phyloP scores from a whole-genome alignment of 2,888 invertebrate species.

The Anodontia alba region DNA sequence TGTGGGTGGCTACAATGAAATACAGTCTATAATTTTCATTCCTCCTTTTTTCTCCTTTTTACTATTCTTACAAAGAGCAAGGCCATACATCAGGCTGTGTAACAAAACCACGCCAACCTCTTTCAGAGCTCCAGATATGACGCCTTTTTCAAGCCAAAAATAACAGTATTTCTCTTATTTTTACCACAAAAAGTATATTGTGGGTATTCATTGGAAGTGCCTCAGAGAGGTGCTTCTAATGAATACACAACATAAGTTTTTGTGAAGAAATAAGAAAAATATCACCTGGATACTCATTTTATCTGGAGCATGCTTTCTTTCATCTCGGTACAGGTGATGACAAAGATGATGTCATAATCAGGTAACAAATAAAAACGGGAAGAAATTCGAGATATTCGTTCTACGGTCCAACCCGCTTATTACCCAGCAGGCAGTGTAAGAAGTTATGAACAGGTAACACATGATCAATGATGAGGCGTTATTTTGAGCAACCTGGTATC shows the following conservation, averaged over 20 bases:
- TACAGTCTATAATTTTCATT: slow-evolving; percentile 13
- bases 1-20: not conserved
- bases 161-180: too few relatives aligned
- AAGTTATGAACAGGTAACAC: not conserved
- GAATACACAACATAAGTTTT: too few relatives aligned
- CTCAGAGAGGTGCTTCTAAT: too few relatives aligned
- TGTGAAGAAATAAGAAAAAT: too few relatives aligned
- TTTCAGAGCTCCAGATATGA: too few relatives aligned
- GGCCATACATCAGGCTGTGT: not conserved
- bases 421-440: slow-evolving; percentile 7
- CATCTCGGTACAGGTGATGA: slow-evolving; percentile 6
- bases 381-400: not conserved
- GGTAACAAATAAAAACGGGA: not conserved
- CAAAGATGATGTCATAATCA: slow-evolving; percentile 10
- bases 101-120: not conserved
- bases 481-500: slow-evolving; percentile 6
- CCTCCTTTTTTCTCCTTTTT: not conserved
- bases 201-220: too few relatives aligned
- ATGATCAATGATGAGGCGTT: not conserved
- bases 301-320: not conserved
- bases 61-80: not conserved
- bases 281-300: too few relatives aligned
- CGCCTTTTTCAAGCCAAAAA: too few relatives aligned
- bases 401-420: not conserved
- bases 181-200: too few relatives aligned